Conservation (phyloP, 2,888 invertebrate species). For the Seladonia tumulorum region DNA sequence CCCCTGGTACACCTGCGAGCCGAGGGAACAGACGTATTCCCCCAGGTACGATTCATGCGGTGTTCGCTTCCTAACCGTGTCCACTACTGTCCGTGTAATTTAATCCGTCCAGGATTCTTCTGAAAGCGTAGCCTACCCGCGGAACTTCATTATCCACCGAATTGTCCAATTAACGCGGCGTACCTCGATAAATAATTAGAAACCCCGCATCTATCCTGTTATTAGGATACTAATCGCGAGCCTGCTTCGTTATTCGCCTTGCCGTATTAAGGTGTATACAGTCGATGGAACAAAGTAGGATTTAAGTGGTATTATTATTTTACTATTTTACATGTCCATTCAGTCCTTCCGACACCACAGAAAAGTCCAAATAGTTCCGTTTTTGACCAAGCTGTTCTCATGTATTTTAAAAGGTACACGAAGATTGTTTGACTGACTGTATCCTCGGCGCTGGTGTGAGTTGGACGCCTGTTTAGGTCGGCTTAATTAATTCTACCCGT, state of each 20-base stretch:
- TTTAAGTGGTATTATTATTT: too few species aligned
- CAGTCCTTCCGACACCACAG: background rate
- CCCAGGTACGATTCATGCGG: constrained; percentile 34
- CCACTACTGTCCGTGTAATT: constrained; percentile 40
- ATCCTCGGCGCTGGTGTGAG: background rate
- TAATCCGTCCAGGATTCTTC: constrained; percentile 32
- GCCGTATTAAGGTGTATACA: background rate
- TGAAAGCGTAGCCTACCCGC: background rate
- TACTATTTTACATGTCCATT: too few species aligned
- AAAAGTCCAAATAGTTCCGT: background rate
- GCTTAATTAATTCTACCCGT: background rate
- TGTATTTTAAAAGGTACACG: background rate
- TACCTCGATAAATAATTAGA: background rate
- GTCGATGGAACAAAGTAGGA: background rate
- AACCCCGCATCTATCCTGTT: background rate
- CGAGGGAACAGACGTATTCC: constrained; percentile 9
- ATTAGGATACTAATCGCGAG: background rate
- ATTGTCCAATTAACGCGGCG: background rate
- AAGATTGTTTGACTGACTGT: background rate
- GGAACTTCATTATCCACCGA: constrained; percentile 5
- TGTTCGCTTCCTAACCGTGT: constrained; percentile 40
- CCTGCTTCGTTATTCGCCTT: background rate
- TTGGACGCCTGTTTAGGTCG: background rate
- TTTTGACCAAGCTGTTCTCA: background rate
- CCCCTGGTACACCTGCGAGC: constrained; percentile 50